Conservation (phyloP, 1,140 invertebrate species). For the Lucilia sericata region DNA sequence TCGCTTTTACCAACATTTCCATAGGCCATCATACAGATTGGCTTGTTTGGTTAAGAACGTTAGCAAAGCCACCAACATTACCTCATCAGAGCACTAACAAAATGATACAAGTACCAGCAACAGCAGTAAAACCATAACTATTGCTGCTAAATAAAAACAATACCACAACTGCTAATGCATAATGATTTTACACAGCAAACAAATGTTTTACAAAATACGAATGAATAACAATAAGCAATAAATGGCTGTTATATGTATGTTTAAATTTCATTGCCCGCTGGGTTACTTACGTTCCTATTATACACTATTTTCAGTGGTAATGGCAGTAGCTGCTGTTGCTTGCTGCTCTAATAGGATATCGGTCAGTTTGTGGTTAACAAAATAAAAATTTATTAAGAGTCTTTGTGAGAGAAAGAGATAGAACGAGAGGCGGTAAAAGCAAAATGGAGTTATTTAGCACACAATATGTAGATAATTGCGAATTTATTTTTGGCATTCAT, state of each 20-base stretch:
- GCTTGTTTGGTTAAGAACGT: not conserved
- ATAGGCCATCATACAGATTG: not conserved
- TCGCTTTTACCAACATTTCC: not conserved
- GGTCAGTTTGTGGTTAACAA: not conserved
- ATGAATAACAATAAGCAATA: too few relatives aligned
- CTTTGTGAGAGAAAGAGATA: not conserved
- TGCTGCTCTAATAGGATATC: not conserved
- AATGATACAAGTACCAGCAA: not conserved
- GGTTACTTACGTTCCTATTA: not conserved
- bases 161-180: not conserved
- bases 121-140: not conserved
- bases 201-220: too few relatives aligned
- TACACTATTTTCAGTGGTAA: not conserved
- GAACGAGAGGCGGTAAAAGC: not conserved
- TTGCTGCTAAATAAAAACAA: not conserved
- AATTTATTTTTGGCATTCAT: not conserved
- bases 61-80: not conserved
- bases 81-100: not conserved
- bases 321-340: not conserved
- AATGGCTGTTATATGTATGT: too few relatives aligned
- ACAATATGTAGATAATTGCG: constrained; percentile 1
- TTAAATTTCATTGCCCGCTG: too few relatives aligned
- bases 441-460: not conserved
- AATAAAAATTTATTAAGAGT: not conserved
- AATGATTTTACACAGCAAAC: too few relatives aligned